A percentile compares a stretch with the other conserved stretches of the same genome.
These are phyloP conservation scores for Coenobita brevimanus DNA, from an alignment of 1,140 invertebrate genomes.

Conservation along the genomic window DNA sequence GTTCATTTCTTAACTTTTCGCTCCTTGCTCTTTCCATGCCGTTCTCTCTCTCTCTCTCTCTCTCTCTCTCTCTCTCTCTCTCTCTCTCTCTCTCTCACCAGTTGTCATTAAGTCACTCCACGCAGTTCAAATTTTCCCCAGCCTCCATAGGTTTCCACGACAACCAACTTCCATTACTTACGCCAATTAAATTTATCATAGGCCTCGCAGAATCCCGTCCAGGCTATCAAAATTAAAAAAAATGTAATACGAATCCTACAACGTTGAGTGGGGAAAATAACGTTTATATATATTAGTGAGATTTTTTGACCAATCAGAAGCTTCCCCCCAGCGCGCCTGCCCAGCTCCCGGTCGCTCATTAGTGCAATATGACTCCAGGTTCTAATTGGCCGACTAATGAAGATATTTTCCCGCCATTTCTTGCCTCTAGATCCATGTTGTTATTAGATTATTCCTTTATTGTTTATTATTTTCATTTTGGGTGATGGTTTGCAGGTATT, in stretches of 20 bases:
- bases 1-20: neutral
- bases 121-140: neutral
- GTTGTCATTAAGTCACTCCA: neutral
- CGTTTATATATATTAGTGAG: too few species aligned
- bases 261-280: too few species aligned
- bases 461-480: too few species aligned
- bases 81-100: neutral
- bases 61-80: neutral
- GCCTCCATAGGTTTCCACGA: neutral
- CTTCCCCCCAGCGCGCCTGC: conserved; percentile 31
- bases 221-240: too few species aligned
- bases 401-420: conserved; percentile 61
- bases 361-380: conserved; percentile 55
- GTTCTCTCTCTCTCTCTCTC: neutral
- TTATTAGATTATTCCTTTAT: conserved; percentile 26
- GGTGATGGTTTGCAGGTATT: too few species aligned
- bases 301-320: conserved; percentile 36
- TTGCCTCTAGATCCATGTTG: too few species aligned
- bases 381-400: conserved; percentile 62
- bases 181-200: too few species aligned
- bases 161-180: conserved; percentile 4
- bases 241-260: too few species aligned
- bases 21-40: neutral
- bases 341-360: conserved; percentile 49
- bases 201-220: too few species aligned